Conservation (phyloP, 2,888 invertebrate species). For the Apamea crenata region DNA sequence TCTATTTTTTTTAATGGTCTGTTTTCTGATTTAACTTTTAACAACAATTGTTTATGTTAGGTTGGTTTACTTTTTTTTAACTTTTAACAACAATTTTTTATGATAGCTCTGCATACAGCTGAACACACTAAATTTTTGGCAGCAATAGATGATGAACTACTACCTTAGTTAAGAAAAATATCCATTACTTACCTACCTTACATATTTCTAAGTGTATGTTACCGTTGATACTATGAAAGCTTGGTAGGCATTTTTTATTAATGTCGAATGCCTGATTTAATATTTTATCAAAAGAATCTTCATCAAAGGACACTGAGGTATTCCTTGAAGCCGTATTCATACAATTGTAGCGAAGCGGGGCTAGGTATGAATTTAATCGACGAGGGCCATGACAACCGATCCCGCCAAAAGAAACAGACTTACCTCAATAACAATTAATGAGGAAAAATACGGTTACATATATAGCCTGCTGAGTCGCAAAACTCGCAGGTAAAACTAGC, state of each 20-base stretch:
- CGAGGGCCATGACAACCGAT: constrained; percentile 20
- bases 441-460: constrained; percentile 14
- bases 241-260: too few relatives aligned
- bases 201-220: too few relatives aligned
- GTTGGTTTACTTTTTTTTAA: neutral
- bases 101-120: neutral
- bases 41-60: too few relatives aligned
- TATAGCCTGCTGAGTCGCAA: too few relatives aligned
- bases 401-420: constrained; percentile 30
- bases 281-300: constrained; percentile 8
- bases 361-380: constrained; percentile 12
- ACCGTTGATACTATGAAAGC: neutral
- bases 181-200: neutral
- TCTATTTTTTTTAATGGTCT: neutral
- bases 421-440: constrained; percentile 8
- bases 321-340: constrained; percentile 6
- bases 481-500: too few relatives aligned
- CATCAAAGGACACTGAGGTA: constrained; percentile 8
- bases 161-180: neutral
- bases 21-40: neutral
- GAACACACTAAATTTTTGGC: neutral
- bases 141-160: neutral
- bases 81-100: neutral
- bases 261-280: too few relatives aligned
- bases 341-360: neutral